These are phyloP conservation scores for Zaprionus camerounensis DNA, from an alignment of 1,140 invertebrate genomes.

Conservation along the genomic window DNA sequence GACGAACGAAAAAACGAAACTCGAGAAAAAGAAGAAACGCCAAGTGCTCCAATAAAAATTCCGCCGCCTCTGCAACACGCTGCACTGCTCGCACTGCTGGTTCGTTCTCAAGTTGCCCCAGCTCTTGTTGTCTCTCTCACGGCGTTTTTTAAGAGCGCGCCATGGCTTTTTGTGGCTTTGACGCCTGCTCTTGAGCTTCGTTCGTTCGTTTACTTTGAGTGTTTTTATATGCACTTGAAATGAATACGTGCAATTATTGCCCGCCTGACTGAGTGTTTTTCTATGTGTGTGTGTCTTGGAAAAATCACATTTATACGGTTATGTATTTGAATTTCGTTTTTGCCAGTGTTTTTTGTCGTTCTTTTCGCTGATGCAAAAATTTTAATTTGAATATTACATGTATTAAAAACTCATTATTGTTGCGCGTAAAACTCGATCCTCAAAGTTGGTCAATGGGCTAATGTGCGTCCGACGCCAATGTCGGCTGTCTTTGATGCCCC, in stretches of 20 bases:
- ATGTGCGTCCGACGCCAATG: slow-evolving; percentile 47
- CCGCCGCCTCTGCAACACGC: slow-evolving; percentile 68
- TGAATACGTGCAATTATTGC: slow-evolving; percentile 79
- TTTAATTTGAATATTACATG: slow-evolving; percentile 81
- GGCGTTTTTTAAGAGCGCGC: slow-evolving; percentile 67
- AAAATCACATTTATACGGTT: slow-evolving; percentile 48
- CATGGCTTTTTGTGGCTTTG: slow-evolving; percentile 51
- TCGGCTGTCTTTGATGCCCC: slow-evolving; percentile 49
- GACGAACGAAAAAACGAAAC: slow-evolving; percentile 25
- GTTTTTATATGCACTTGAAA: slow-evolving; percentile 76
- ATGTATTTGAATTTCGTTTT: slow-evolving; percentile 64
- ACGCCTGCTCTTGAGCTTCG: slow-evolving; percentile 66
- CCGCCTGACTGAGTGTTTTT: slow-evolving; percentile 8
- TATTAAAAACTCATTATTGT: slow-evolving; percentile 80
- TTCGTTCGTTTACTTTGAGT: slow-evolving; percentile 51
- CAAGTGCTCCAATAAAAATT: slow-evolving; percentile 82
- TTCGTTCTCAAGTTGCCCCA: neutral
- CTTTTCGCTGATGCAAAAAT: slow-evolving; percentile 31
- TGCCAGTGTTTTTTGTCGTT: slow-evolving; percentile 35
- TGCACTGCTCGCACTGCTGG: slow-evolving; percentile 48
- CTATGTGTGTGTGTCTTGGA: slow-evolving; percentile 6
- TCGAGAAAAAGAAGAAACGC: slow-evolving; percentile 51
- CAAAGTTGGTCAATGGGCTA: slow-evolving; percentile 79
- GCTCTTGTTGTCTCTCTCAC: slow-evolving; percentile 22
- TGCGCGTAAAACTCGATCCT: slow-evolving; percentile 46